Conservation (phyloP, 2,113 vertebrate species). For the Alethe diademata region DNA sequence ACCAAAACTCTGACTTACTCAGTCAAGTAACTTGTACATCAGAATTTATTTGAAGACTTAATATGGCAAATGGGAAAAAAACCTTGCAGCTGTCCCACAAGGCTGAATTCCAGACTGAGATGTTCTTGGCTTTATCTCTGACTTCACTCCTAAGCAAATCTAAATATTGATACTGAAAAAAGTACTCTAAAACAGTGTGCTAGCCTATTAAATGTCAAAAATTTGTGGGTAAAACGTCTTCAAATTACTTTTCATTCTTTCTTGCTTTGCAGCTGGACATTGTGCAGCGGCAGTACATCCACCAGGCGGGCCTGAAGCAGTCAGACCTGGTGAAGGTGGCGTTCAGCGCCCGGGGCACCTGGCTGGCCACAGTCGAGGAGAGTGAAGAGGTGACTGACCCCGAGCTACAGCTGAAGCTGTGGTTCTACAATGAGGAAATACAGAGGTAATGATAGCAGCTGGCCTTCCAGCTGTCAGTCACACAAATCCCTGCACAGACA, state of each 20-base stretch:
- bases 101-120: background rate
- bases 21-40: background rate
- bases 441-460: conserved; percentile 80
- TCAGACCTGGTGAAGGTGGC: conserved; percentile 84
- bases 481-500: accelerated
- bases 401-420: conserved; percentile 89
- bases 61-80: background rate
- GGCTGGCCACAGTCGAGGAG: conserved; percentile 94
- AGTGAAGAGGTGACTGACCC: conserved; percentile 74
- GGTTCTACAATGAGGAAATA: conserved; percentile 80
- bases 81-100: background rate
- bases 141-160: background rate
- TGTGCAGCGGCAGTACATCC: conserved; percentile 91
- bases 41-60: background rate
- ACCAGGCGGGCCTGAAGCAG: conserved; percentile 82
- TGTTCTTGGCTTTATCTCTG: background rate
- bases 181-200: background rate
- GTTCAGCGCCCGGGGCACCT: conserved; percentile 76
- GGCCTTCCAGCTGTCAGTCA: background rate
- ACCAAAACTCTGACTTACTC: background rate
- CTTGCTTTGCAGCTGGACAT: conserved; percentile 86
- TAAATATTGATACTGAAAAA: background rate
- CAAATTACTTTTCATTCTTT: background rate
- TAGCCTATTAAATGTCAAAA: background rate
- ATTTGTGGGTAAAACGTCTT: background rate